A percentile compares a stretch with the other conserved stretches of the same genome.
Evolutionary conservation across 2,888 invertebrate species (phyloP).

Genomic region (Clunio marinus): DNA sequence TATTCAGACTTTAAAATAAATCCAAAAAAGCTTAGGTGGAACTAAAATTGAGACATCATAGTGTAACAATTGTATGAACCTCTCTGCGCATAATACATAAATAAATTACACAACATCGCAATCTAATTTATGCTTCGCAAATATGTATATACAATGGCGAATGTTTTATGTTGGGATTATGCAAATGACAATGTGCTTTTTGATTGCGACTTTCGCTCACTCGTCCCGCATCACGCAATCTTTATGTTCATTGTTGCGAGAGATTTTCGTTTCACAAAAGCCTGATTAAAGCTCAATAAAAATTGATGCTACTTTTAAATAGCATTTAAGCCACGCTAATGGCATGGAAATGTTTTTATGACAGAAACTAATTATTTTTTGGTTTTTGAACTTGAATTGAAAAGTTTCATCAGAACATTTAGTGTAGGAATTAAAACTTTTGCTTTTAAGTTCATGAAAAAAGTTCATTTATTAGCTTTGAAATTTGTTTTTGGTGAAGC

Average conservation of each 20-base stretch:
- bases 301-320: background rate
- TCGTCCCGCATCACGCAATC: no score
- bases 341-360: no score
- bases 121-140: slow-evolving; percentile 10
- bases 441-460: no score
- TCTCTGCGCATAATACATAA: background rate
- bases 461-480: no score
- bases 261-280: background rate
- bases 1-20: no score
- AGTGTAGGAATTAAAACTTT: no score
- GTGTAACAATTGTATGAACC: slow-evolving; percentile 10
- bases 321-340: background rate
- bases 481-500: no score
- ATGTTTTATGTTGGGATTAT: background rate
- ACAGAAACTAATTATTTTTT: background rate
- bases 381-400: background rate
- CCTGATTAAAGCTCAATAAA: background rate
- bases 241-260: background rate
- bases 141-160: background rate
- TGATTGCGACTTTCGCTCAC: background rate
- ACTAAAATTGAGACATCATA: background rate
- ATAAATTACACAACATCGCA: background rate
- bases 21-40: no score
- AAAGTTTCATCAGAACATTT: no score
- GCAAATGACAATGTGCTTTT: background rate